phyloP scores from a whole-genome alignment of 2,888 invertebrate species.

The Sepioteuthis lessoniana region DNA sequence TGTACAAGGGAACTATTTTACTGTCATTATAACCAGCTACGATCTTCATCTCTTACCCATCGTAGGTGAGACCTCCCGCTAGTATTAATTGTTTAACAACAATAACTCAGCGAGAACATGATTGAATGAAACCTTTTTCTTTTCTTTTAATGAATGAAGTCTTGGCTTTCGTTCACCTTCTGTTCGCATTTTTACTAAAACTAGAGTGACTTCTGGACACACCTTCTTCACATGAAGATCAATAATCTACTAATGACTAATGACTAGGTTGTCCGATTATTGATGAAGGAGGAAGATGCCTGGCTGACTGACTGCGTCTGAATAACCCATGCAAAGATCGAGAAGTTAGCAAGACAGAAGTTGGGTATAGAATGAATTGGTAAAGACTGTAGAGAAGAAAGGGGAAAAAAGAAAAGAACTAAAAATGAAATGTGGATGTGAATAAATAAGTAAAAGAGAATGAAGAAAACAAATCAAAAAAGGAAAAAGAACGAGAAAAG shows the following conservation, averaged over 20 bases:
- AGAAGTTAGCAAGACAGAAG: not conserved
- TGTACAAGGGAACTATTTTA: no score
- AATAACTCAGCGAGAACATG: not conserved
- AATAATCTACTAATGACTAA: not conserved
- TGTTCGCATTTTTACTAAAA: not conserved
- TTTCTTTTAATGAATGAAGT: not conserved
- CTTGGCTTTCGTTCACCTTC: no score
- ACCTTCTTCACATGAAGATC: not conserved
- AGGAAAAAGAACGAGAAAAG: not conserved
- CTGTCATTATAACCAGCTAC: no score
- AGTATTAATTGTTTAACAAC: no score
- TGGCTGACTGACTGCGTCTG: not conserved
- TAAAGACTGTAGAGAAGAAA: not conserved
- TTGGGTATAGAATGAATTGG: no score
- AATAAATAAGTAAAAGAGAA: no score
- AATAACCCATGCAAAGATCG: not conserved
- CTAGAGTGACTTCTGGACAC: not conserved
- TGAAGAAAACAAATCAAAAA: no score
- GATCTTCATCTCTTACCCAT: no score
- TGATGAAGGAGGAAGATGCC: not conserved
- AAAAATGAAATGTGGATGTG: no score
- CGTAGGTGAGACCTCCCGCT: no score
- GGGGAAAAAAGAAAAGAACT: not conserved
- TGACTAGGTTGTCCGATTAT: not conserved
- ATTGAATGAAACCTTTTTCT: not conserved